Conservation (phyloP, 2,888 invertebrate species). For the Acanthopleura granulata region DNA sequence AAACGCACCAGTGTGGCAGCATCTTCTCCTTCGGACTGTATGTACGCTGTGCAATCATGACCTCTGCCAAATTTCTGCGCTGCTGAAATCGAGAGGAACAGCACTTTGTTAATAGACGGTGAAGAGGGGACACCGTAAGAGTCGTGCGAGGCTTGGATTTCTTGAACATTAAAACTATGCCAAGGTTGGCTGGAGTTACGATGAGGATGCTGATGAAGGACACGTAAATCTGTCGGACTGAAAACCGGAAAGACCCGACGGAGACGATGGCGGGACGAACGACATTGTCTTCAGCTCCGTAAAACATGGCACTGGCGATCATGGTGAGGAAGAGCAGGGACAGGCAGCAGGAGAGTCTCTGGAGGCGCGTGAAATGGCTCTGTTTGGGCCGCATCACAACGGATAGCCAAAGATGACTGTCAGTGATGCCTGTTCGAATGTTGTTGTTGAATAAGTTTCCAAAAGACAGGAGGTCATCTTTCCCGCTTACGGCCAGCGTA, state of each 20-base stretch:
- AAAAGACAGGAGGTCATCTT: slow-evolving; percentile 7
- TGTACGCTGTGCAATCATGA: neutral
- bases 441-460: slow-evolving; percentile 34
- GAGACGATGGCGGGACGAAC: slow-evolving; percentile 32
- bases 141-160: slow-evolving; percentile 31
- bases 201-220: slow-evolving; percentile 51
- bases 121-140: too few relatives aligned
- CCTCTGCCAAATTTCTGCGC: neutral
- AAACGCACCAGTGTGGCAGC: slow-evolving; percentile 31
- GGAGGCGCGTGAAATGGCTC: slow-evolving; percentile 61
- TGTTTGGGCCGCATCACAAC: slow-evolving; percentile 65
- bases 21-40: slow-evolving; percentile 21
- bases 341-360: slow-evolving; percentile 59
- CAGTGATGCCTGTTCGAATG: slow-evolving; percentile 51
- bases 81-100: too few relatives aligned
- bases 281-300: slow-evolving; percentile 28
- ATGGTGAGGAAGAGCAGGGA: slow-evolving; percentile 65
- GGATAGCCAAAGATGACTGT: slow-evolving; percentile 68
- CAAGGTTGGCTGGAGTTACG: slow-evolving; percentile 59
- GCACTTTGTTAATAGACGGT: too few relatives aligned
- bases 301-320: slow-evolving; percentile 68
- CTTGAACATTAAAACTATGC: slow-evolving; percentile 54
- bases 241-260: slow-evolving; percentile 57
- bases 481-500: slow-evolving; percentile 13
- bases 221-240: slow-evolving; percentile 38